A percentile compares a stretch with the other conserved stretches of the same genome.
phyloP scores from a whole-genome alignment of 1,140 invertebrate genomes.

The Schmidtea mediterranea region DNA sequence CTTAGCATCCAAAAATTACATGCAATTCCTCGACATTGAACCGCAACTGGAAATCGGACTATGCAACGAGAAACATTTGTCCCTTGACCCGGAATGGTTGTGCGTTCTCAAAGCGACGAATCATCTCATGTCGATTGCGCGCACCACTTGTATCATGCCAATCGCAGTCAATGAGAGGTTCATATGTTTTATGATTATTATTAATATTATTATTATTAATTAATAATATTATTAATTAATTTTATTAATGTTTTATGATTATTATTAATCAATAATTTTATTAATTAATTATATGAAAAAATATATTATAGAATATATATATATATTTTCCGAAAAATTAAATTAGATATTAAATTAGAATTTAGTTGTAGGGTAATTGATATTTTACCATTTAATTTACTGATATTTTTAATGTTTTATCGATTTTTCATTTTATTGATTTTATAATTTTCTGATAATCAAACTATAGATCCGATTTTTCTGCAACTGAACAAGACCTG shows the following conservation, averaged over 20 bases:
- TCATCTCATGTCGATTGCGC: conserved; percentile 49
- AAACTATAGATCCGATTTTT: conserved; percentile 42
- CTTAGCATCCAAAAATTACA: conserved; percentile 52
- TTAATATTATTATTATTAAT: too few relatives aligned
- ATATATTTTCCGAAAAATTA: too few relatives aligned
- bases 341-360: too few relatives aligned
- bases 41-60: neutral
- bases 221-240: conserved; percentile 5
- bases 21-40: conserved; percentile 35
- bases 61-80: conserved; percentile 3
- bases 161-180: conserved; percentile 37
- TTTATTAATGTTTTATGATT: conserved; percentile 8
- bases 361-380: too few relatives aligned
- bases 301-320: too few relatives aligned
- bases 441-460: too few relatives aligned
- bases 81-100: conserved; percentile 75
- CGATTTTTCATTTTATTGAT: too few relatives aligned
- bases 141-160: conserved; percentile 44
- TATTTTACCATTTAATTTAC: too few relatives aligned
- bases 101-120: conserved; percentile 57
- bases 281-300: conserved; percentile 3
- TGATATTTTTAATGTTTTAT: too few relatives aligned
- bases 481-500: conserved; percentile 45
- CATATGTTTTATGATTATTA: too few relatives aligned
- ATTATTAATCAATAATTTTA: conserved; percentile 5